These are phyloP conservation scores for Sepiola atlantica DNA, from an alignment of 2,888 invertebrate species.

Conservation along the genomic window DNA sequence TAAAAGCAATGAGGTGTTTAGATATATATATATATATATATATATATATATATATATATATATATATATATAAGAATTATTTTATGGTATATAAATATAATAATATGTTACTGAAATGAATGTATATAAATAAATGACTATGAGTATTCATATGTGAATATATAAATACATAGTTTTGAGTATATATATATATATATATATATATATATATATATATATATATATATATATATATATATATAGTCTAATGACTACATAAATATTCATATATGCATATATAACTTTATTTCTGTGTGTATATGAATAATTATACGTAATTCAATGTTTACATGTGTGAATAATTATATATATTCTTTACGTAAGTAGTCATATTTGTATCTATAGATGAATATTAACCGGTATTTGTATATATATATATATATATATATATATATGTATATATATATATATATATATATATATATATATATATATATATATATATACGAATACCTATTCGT, in stretches of 20 bases:
- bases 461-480: slow-evolving; percentile 42
- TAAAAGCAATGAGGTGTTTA: background rate
- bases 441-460: background rate
- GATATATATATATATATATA: background rate
- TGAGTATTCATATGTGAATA: no score
- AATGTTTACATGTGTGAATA: background rate
- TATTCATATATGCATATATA: background rate
- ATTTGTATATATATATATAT: background rate
- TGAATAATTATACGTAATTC: background rate
- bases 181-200: background rate
- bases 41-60: slow-evolving; percentile 17
- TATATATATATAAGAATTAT: background rate
- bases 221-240: slow-evolving; percentile 8
- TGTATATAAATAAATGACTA: no score
- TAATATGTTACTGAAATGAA: no score
- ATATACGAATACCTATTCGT: background rate
- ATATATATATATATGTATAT: background rate
- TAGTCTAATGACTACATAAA: background rate
- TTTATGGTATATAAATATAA: no score
- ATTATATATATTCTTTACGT: background rate
- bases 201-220: background rate
- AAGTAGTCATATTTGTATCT: background rate
- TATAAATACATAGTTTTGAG: background rate
- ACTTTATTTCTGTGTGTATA: background rate
- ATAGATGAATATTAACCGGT: background rate